Percentiles rank a stretch among this genome's conserved stretches.
These are phyloP conservation scores for Loripinus fragilis DNA, from an alignment of 2,888 invertebrate genomes.

Conservation along the genomic window DNA sequence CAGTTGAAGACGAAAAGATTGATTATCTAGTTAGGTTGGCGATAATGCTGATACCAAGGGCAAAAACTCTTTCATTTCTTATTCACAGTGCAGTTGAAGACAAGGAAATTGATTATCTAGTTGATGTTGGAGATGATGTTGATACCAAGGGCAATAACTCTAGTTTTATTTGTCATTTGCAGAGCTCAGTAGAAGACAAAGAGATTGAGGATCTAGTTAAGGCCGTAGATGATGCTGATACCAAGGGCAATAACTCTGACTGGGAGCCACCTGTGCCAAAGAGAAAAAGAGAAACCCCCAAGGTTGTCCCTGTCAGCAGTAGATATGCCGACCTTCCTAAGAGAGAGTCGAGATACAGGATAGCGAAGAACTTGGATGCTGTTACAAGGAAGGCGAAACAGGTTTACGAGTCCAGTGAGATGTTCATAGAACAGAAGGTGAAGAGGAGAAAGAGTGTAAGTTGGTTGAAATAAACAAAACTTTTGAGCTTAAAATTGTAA, in stretches of 20 bases:
- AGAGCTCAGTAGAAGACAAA: background rate
- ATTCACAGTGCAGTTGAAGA: no score
- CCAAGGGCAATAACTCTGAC: slow-evolving; percentile 35
- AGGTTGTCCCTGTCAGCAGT: slow-evolving; percentile 7
- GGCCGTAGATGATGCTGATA: background rate
- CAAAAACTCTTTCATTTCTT: no score
- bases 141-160: no score
- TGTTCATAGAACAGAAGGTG: slow-evolving; percentile 65
- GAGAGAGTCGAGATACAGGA: slow-evolving; percentile 71
- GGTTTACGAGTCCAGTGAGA: slow-evolving; percentile 75
- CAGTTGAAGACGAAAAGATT: no score
- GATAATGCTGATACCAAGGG: no score
- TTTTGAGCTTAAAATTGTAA: no score
- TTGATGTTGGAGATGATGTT: no score
- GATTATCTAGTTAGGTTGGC: no score
- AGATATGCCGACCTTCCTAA: slow-evolving; percentile 64
- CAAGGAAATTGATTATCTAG: no score
- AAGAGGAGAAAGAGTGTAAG: slow-evolving; percentile 50
- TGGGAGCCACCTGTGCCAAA: slow-evolving; percentile 49
- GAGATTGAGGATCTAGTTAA: no score
- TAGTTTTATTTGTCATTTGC: background rate
- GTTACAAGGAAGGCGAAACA: slow-evolving; percentile 76
- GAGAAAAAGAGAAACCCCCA: slow-evolving; percentile 22
- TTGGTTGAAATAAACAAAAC: no score
- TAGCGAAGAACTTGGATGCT: slow-evolving; percentile 78